Percentiles rank a stretch among this genome's conserved stretches.
These are phyloP conservation scores for Drosophila hawaiiensis DNA, from an alignment of 2,888 invertebrate genomes.

Conservation along the genomic window DNA sequence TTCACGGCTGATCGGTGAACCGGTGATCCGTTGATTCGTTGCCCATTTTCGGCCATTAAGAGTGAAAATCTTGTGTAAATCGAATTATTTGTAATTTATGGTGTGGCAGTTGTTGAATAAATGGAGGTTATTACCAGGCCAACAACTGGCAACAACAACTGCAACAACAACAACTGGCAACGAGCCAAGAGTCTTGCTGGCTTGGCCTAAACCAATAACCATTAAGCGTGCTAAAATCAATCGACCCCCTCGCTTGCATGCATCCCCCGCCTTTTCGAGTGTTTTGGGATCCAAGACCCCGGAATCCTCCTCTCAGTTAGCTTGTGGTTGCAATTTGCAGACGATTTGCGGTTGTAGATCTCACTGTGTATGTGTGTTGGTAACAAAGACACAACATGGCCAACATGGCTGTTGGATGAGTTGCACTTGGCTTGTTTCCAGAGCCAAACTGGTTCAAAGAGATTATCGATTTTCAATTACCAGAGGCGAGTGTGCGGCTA, in stretches of 20 bases:
- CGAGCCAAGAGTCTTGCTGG: conserved; percentile 40
- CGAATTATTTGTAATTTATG: conserved; percentile 85
- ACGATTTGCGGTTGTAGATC: conserved; percentile 67
- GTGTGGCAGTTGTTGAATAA: conserved; percentile 80
- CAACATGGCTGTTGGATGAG: conserved; percentile 30
- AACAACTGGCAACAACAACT: conserved; percentile 30
- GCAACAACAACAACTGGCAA: conserved; percentile 38
- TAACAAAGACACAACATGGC: conserved; percentile 66
- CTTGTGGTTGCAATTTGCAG: conserved; percentile 78
- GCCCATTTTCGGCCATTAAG: conserved; percentile 80
- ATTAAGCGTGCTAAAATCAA: conserved; percentile 81
- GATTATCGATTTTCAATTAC: conserved; percentile 83
- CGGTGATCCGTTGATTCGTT: conserved; percentile 62
- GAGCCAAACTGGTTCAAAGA: conserved; percentile 77
- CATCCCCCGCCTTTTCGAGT: conserved; percentile 14
- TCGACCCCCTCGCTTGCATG: conserved; percentile 45
- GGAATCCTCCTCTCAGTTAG: conserved; percentile 48
- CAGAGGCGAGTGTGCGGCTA: conserved; percentile 76
- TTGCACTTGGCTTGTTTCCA: conserved; percentile 37
- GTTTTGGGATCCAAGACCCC: conserved; percentile 30
- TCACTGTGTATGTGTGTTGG: conserved; percentile 20
- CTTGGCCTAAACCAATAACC: conserved; percentile 79
- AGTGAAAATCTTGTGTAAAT: conserved; percentile 83
- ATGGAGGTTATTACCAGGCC: conserved; percentile 76
- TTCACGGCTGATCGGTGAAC: conserved; percentile 69